Conservation (phyloP, 2,113 vertebrate species). For the Phoxinus phoxinus region DNA sequence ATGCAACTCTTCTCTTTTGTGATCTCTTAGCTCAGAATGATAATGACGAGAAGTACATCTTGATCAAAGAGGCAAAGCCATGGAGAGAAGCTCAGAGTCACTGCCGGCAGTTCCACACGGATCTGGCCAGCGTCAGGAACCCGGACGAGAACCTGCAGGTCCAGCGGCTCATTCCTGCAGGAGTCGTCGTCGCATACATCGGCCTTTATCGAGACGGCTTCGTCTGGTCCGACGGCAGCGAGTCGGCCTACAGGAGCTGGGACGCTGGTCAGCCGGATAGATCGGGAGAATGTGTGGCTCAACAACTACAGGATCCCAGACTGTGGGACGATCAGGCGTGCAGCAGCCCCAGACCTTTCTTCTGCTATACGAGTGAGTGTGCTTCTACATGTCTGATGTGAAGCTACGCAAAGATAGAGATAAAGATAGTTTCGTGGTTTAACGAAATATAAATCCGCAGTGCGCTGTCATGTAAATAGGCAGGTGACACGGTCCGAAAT, state of each 20-base stretch:
- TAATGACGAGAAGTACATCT: neutral
- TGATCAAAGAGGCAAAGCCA: neutral
- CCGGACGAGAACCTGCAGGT: neutral
- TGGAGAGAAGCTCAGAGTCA: slow-evolving; percentile 30
- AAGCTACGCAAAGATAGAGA: too few relatives aligned
- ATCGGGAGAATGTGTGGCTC: neutral
- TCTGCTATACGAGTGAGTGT: slow-evolving; percentile 28
- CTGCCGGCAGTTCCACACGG: slow-evolving; percentile 8
- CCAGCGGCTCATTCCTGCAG: neutral
- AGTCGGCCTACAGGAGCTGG: slow-evolving; percentile 11
- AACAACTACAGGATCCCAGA: neutral
- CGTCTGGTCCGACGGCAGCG: slow-evolving; percentile 20
- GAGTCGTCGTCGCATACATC: neutral
- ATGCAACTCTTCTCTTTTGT: neutral
- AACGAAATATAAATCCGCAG: too few relatives aligned
- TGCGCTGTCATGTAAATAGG: too few relatives aligned
- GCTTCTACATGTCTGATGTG: too few relatives aligned
- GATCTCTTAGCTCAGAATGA: neutral
- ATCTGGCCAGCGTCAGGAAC: slow-evolving; percentile 40
- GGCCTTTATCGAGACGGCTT: slow-evolving; percentile 9
- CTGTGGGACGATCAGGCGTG: neutral
- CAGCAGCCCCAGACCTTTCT: neutral
- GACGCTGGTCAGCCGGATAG: neutral
- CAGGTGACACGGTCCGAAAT: too few relatives aligned
- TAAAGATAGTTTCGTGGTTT: too few relatives aligned